Conservation (phyloP, 2,113 vertebrate genomes). For the Columbina picui region DNA sequence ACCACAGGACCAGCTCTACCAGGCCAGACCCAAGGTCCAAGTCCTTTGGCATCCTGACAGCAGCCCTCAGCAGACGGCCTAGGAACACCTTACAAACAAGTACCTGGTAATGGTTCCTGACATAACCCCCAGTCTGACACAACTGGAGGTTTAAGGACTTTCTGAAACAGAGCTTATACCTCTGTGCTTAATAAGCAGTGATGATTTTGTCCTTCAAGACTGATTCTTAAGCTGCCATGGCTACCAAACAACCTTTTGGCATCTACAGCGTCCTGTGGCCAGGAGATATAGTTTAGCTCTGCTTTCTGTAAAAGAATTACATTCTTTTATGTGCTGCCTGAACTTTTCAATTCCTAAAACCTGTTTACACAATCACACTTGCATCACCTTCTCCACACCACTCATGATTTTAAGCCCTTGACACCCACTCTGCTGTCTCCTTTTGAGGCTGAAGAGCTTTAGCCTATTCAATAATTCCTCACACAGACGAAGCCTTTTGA, state of each 20-base stretch:
- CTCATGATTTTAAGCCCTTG: background rate
- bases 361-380: background rate
- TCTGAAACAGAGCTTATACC: background rate
- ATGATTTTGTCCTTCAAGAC: background rate
- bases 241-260: background rate
- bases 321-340: background rate
- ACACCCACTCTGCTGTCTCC: background rate
- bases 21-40: background rate
- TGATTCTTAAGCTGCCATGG: background rate
- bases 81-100: background rate
- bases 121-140: background rate
- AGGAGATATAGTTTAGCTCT: background rate
- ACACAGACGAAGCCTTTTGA: slow-evolving; percentile 19
- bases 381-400: background rate
- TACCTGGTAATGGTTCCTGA: background rate
- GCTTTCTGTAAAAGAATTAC: background rate
- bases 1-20: background rate
- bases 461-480: slow-evolving; percentile 3
- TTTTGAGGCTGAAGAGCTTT: slow-evolving; percentile 11
- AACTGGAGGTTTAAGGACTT: background rate
- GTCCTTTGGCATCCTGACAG: background rate
- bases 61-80: background rate
- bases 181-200: background rate
- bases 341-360: background rate
- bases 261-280: background rate